A percentile compares a stretch with the other conserved stretches of the same genome.
These are phyloP conservation scores for Phymorhynchus buccinoides DNA, from an alignment of 1,140 invertebrate genomes.

Conservation along the genomic window DNA sequence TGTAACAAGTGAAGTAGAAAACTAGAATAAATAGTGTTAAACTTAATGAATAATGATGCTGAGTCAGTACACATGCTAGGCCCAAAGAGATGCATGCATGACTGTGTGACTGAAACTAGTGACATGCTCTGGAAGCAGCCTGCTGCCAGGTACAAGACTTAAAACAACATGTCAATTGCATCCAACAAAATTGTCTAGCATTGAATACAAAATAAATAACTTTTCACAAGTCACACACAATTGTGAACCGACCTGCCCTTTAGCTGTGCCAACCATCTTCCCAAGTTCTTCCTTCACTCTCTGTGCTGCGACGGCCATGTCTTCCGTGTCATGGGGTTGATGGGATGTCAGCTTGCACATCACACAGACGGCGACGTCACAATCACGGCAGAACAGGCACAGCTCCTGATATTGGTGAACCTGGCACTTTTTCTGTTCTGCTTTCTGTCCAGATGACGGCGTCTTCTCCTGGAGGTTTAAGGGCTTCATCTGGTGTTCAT, in stretches of 20 bases:
- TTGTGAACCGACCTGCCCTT: background rate
- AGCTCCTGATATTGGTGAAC: constrained; percentile 13
- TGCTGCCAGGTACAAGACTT: no score
- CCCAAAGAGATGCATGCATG: no score
- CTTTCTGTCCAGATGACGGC: background rate
- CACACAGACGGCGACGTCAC: constrained; percentile 19
- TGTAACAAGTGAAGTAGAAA: no score
- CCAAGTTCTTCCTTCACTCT: background rate
- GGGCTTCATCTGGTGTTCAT: background rate
- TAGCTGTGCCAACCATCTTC: background rate
- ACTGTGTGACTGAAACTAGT: no score
- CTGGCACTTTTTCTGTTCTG: background rate
- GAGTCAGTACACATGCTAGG: no score
- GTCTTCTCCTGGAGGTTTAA: background rate
- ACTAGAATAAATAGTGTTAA: no score
- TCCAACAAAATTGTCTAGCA: no score
- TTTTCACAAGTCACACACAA: no score
- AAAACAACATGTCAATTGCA: no score
- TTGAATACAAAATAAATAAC: no score
- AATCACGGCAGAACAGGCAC: background rate
- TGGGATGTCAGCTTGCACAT: constrained; percentile 25
- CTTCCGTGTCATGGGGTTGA: constrained; percentile 9
- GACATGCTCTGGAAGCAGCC: no score
- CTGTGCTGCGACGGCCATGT: background rate
- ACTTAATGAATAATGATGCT: no score